Conservation (phyloP, 2,888 invertebrate species). For the Stenotaenia linearis region DNA sequence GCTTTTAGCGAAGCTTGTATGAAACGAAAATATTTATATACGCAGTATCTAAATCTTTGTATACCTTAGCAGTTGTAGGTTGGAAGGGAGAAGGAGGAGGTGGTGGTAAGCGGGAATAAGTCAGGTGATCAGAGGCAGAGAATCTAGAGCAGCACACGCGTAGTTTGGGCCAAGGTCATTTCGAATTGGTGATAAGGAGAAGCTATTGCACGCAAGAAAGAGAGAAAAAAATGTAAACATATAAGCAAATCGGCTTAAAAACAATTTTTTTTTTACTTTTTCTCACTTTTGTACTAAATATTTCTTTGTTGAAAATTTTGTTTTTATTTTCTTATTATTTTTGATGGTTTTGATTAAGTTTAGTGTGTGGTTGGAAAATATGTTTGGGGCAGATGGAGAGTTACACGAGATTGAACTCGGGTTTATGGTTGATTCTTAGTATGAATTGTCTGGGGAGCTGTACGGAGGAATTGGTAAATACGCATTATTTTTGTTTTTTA, state of each 20-base stretch:
- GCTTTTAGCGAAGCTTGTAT: too few relatives aligned
- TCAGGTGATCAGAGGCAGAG: background rate
- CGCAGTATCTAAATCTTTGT: background rate
- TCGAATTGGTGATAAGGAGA: background rate
- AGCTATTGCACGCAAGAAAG: background rate
- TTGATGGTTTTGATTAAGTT: background rate
- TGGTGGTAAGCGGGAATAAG: background rate
- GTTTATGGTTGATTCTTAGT: background rate
- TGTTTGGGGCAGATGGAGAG: background rate
- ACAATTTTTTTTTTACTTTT: background rate
- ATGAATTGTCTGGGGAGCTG: background rate
- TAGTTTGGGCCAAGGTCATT: background rate
- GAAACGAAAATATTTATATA: background rate
- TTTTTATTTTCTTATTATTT: background rate
- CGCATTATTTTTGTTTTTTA: background rate
- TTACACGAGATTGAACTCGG: background rate
- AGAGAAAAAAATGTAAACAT: background rate
- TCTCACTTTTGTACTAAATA: background rate
- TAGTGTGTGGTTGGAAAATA: background rate
- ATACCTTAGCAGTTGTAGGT: background rate
- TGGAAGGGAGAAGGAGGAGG: background rate
- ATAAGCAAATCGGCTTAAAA: background rate
- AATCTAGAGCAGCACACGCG: slow-evolving; percentile 9
- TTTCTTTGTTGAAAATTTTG: background rate
- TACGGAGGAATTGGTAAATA: background rate